These are phyloP conservation scores for Ataeniobius toweri DNA, from an alignment of 2,797 vertebrate genomes.

Conservation along the genomic window DNA sequence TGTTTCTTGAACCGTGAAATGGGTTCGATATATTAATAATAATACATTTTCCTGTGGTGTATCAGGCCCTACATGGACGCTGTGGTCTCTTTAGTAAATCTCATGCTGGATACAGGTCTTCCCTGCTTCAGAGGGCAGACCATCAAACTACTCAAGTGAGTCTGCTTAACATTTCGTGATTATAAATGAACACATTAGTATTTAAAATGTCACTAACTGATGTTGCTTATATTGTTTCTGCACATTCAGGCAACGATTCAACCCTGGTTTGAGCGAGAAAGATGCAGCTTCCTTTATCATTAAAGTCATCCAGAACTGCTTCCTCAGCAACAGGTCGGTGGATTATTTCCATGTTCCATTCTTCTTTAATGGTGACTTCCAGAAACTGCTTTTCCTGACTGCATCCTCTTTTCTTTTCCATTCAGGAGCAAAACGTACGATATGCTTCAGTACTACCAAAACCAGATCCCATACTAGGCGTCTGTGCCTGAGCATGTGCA, in stretches of 20 bases:
- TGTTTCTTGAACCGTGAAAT: neutral
- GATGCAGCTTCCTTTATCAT: slow-evolving; percentile 95
- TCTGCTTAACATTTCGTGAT: slow-evolving; percentile 19
- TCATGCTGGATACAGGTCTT: slow-evolving; percentile 96
- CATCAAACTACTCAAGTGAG: slow-evolving; percentile 96
- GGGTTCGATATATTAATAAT: neutral
- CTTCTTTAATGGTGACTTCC: neutral
- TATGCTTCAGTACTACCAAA: slow-evolving; percentile 99
- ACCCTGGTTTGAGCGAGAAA: slow-evolving; percentile 92
- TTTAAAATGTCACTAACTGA: neutral
- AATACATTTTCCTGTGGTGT: slow-evolving; percentile 9
- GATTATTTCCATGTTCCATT: neutral
- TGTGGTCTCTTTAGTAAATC: slow-evolving; percentile 91
- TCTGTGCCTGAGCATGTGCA: slow-evolving; percentile 62
- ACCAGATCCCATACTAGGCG: slow-evolving; percentile 94
- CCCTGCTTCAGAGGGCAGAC: slow-evolving; percentile 97
- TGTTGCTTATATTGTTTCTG: neutral
- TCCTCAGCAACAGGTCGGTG: slow-evolving; percentile 94
- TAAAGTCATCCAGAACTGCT: slow-evolving; percentile 97
- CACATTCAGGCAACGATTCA: slow-evolving; percentile 88
- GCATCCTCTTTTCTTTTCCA: slow-evolving; percentile 35
- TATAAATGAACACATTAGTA: neutral
- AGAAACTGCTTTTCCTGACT: neutral
- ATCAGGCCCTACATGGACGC: slow-evolving; percentile 96
- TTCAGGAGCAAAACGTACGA: slow-evolving; percentile 95